Base-by-base conservation (phyloP, 2,888 invertebrate species). In the Nineta flava region DNA sequence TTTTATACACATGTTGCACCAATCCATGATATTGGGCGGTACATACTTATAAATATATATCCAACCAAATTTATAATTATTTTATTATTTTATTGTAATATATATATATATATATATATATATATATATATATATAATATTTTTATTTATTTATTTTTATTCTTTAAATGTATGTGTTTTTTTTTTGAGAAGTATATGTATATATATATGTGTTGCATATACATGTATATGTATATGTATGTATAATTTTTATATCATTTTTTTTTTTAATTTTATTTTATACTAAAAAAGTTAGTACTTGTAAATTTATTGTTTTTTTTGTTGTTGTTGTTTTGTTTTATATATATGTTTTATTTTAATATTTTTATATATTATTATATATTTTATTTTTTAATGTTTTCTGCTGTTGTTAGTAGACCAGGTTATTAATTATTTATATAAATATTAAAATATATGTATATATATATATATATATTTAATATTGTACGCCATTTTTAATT, bases 221-320 rank as follows among this genome's bases (percentile, higher is more conserved):
- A 35, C 6, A 32, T 32, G 32, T 32, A 32, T 32, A 32, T 10
- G 32, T 32, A 32, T 9, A 32, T 35, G 13, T 35, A 7, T 35
- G 19, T 19, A 13, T 35, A 35, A 3, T 35, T 32, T 32, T 32
- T 32, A 32, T 32, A 10, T 32, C 7, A 9, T 32, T 32, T 32
- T 32, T 9, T 32, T 9, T 7, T 32, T 32, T 32, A 32, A 9
- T 32, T 32, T 32, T 9, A 10, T 32, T 7, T 9, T 32, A 32
- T 32, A 32, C n/a, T n/a, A n/a, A n/a, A n/a, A n/a, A n/a, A n/a
- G 38, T 38, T 52, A 56, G 57, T 51, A 26, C 26, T 26, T 26
- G 26, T 26, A 26, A 26, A 26, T 26, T 26, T 26, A 26, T 26
- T 3, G 7, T 26, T 5, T 6, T 26, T 26, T 26, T 26, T 26